Evolutionary conservation across 2,888 invertebrate genomes (phyloP), one percentile per base, ranked within the genome.

Genomic region (Polydrusus pterygomalis): DNA sequence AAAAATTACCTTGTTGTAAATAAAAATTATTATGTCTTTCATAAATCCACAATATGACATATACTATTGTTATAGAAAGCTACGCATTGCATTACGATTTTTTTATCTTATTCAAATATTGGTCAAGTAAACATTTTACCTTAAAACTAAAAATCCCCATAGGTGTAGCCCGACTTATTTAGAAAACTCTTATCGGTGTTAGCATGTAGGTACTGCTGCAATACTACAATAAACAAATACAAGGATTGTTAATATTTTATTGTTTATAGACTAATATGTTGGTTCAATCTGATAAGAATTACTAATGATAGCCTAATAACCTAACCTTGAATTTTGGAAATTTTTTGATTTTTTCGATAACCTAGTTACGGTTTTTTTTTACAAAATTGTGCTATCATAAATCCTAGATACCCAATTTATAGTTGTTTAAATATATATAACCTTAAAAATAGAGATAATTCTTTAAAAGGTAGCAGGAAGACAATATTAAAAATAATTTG

Each of bases 91-190:
- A 18, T 2, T 58, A 58, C 15, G 54, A 49, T 18, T 10, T 30
- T 62, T 47, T 45, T n/a, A 64, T 64, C 64, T 64, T 47, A 47
- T 13, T n/a, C 30, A 64, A 64, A 64, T 64, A 64, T 64, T 64
- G 30, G 18, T 40, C 13, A 47, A 43, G 64, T 64, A 64, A 64
- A 64, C 47, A 64, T 64, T 47, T 64, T 64, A 13, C 30, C 25
- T 47, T 45, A 30, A 62, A 40, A 62, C 11, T 62, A 11, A 30
- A 47, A 30, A 47, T 47, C 47, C 45, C 25, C 30, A 10, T 25
- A 64, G 64, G 64, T 47, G 56, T 56, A 56, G 15, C 56, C 34
- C 34, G 34, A 56, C 56, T 34, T 56, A 13, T 13, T 25, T 13
- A 25, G 54, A 67, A 51, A 68, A 17, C 38, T 34, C 38, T 18